These are phyloP conservation scores for Rhagologus leucostigma DNA, from an alignment of 2,113 vertebrate genomes.

Conservation along the genomic window DNA sequence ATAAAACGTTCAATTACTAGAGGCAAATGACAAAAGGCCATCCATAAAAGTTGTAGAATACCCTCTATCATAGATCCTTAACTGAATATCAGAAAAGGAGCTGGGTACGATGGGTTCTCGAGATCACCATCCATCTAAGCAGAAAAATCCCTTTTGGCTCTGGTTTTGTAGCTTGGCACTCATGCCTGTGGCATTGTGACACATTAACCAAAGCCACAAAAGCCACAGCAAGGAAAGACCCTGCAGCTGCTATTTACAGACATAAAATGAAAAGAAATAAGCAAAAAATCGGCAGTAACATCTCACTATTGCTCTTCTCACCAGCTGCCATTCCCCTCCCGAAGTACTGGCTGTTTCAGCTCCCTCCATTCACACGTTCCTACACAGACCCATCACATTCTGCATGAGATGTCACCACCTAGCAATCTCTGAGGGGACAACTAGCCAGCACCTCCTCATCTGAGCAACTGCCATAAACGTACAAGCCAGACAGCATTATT, in stretches of 20 bases:
- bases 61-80: no score
- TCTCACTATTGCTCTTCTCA: background rate
- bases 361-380: fast-evolving
- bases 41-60: fast-evolving
- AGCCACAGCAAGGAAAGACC: background rate
- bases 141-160: background rate
- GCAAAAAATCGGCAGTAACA: background rate
- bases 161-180: background rate
- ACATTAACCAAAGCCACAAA: background rate
- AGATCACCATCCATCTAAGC: background rate
- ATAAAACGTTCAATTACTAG: background rate
- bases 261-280: background rate
- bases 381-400: background rate
- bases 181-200: background rate
- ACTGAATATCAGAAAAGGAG: background rate
- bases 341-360: fast-evolving
- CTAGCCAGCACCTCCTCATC: background rate
- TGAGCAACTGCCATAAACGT: background rate
- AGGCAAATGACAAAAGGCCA: background rate
- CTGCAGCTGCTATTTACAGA: background rate
- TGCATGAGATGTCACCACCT: background rate
- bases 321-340: background rate
- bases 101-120: background rate
- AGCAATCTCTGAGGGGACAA: background rate
- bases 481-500: background rate